phyloP scores from a whole-genome alignment of 2,797 vertebrate genomes.

The Orientallactaga sibirica region DNA sequence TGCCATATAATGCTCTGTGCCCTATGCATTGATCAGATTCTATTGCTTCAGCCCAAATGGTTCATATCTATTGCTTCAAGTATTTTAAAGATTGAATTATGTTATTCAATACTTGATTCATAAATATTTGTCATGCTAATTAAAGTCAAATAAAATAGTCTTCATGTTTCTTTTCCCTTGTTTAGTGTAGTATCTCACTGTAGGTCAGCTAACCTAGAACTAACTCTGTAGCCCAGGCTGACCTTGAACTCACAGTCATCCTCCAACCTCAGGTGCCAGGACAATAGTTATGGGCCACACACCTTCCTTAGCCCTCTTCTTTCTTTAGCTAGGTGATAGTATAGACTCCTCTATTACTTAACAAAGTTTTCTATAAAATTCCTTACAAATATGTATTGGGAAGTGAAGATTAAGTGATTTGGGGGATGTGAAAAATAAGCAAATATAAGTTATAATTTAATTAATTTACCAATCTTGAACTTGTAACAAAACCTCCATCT shows the following conservation, averaged over 20 bases:
- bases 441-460: neutral
- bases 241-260: no score
- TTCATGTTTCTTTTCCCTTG: neutral
- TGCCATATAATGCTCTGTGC: neutral
- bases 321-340: neutral
- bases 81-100: neutral
- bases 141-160: neutral
- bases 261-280: no score
- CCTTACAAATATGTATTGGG: neutral
- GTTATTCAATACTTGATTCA: neutral
- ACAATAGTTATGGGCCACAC: neutral
- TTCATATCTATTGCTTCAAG: neutral
- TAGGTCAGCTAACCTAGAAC: no score
- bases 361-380: neutral
- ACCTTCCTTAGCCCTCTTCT: no score
- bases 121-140: neutral
- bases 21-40: neutral
- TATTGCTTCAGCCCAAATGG: neutral
- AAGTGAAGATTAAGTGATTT: neutral
- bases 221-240: no score
- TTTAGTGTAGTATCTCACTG: no score
- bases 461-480: neutral
- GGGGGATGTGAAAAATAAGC: neutral
- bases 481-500: neutral
- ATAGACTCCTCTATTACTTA: neutral